phyloP scores from a whole-genome alignment of 35 echinoderm and acorn worm genomes.

The Heliocidaris tuberculata region DNA sequence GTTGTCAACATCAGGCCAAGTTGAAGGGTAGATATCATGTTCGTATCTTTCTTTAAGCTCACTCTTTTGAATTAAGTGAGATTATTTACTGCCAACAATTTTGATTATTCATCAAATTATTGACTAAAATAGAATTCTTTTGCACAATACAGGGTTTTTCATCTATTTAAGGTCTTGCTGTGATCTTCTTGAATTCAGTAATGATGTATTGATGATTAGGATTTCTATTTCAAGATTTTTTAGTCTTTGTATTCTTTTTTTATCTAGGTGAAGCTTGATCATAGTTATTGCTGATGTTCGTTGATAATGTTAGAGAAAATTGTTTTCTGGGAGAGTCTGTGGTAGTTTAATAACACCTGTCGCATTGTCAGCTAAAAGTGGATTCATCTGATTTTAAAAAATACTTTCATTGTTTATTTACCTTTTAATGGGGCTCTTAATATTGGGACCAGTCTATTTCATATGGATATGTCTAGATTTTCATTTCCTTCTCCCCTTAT shows the following conservation, averaged over 20 bases:
- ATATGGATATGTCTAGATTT: too few relatives aligned
- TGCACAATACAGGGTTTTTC: neutral
- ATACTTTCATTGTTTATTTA: neutral
- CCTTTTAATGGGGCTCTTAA: neutral
- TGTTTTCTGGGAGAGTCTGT: neutral
- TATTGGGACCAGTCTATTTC: neutral
- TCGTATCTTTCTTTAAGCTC: constrained; percentile 34
- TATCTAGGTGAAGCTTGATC: neutral
- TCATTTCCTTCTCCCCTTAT: too few relatives aligned
- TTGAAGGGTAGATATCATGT: constrained; percentile 41
- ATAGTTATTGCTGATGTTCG: neutral
- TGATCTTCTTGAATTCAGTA: neutral
- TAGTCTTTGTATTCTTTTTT: neutral
- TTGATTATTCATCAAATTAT: neutral
- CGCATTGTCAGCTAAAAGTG: neutral
- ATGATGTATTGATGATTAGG: neutral
- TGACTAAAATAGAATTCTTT: neutral
- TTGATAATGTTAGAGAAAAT: neutral
- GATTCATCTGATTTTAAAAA: neutral
- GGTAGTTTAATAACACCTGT: neutral
- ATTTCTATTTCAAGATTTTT: neutral
- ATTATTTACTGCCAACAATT: neutral
- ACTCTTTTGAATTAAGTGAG: neutral
- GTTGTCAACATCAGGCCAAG: neutral
- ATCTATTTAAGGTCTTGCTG: neutral